Percentiles rank a stretch among this genome's conserved stretches.
phyloP scores from a whole-genome alignment of 2,797 vertebrate species.

The Hydrocynus forskahlii region DNA sequence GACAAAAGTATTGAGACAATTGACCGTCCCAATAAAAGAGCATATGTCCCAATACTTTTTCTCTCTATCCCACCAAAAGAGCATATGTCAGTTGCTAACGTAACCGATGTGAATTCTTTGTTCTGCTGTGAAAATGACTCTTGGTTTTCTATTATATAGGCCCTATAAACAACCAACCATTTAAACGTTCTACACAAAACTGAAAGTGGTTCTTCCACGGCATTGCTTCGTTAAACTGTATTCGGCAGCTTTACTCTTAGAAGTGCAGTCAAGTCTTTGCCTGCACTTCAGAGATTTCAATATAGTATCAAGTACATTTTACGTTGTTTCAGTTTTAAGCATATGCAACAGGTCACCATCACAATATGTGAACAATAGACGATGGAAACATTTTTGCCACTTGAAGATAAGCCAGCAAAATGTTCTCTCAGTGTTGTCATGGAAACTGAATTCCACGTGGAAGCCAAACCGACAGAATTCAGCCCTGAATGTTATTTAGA shows the following conservation, averaged over 20 bases:
- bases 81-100: no score
- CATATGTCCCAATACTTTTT: no score
- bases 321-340: no score
- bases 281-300: background rate
- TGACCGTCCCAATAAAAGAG: no score
- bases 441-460: constrained; percentile 63
- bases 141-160: background rate
- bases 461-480: constrained; percentile 39
- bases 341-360: background rate
- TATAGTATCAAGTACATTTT: background rate
- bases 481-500: constrained; percentile 29
- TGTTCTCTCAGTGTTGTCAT: constrained; percentile 50
- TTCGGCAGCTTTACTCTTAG: background rate
- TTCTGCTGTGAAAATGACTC: no score
- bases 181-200: background rate
- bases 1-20: no score
- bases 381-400: constrained; percentile 45
- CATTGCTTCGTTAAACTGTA: no score
- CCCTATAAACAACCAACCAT: background rate
- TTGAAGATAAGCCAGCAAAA: constrained; percentile 39
- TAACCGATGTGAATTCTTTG: no score
- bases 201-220: background rate
- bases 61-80: no score
- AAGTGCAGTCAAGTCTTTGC: background rate
- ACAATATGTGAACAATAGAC: constrained; percentile 17